These are phyloP conservation scores for Zaprionus lineosus DNA, from an alignment of 2,888 invertebrate genomes.

Conservation along the genomic window DNA sequence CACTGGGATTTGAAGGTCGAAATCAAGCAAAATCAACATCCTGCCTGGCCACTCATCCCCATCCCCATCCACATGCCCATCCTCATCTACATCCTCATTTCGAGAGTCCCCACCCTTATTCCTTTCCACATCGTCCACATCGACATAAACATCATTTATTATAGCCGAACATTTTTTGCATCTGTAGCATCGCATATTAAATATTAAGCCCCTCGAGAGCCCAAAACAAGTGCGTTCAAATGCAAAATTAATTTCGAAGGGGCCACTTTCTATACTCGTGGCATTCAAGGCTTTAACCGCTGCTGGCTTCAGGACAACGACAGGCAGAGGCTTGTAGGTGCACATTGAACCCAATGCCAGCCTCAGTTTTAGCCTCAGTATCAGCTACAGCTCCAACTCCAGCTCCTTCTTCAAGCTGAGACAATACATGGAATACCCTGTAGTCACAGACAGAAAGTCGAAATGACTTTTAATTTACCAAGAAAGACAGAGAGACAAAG, in stretches of 20 bases:
- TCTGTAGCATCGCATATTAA: constrained; percentile 27
- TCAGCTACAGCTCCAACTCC: no score
- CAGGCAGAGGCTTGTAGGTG: constrained; percentile 20
- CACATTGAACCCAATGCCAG: constrained; percentile 3
- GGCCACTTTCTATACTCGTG: constrained; percentile 39
- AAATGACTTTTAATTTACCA: no score
- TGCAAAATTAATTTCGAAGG: constrained; percentile 59
- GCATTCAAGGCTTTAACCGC: constrained; percentile 1
- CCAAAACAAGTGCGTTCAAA: constrained; percentile 42
- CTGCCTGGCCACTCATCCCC: no score
- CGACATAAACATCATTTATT: no score
- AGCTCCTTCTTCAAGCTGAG: no score
- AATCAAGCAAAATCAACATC: not conserved
- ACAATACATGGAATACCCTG: constrained; percentile 27
- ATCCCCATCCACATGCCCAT: no score
- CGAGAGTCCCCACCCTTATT: no score
- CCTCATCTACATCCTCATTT: no score
- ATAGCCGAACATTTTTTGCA: constrained; percentile 20
- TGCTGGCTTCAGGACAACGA: not conserved
- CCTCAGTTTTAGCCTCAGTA: no score
- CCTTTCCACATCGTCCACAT: no score
- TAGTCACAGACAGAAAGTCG: no score
- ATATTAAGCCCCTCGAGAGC: constrained; percentile 34
- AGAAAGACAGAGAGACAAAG: no score
- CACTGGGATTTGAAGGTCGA: not conserved